A percentile compares a stretch with the other conserved stretches of the same genome.
Conservation (phyloP, 1,140 invertebrate genomes). For the Drepana arcuata region DNA sequence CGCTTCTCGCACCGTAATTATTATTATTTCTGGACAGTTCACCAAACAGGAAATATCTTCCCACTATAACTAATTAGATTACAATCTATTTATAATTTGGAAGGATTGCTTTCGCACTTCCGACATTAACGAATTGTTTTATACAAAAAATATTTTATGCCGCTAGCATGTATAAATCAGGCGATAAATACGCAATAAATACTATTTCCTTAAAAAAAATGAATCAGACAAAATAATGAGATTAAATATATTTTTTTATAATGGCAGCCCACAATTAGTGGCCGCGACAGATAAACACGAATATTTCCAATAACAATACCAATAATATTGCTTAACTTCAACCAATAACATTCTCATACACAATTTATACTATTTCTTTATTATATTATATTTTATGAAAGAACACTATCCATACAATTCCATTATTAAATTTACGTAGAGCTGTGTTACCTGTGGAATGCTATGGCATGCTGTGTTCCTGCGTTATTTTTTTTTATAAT, state of each 20-base stretch:
- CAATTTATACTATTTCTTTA: too few relatives aligned
- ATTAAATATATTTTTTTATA: constrained; percentile 17
- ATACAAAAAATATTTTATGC: constrained; percentile 6
- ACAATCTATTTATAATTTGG: constrained; percentile 11
- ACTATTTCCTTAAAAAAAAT: constrained; percentile 21
- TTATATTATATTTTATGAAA: too few relatives aligned
- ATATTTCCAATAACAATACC: constrained; percentile 26
- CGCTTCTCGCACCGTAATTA: too few relatives aligned
- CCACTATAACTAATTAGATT: constrained; percentile 8
- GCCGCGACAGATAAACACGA: constrained; percentile 11
- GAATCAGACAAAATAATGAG: constrained; percentile 20
- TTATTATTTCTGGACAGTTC: too few relatives aligned
- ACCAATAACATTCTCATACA: too few relatives aligned
- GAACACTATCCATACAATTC: neutral
- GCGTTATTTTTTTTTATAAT: too few relatives aligned
- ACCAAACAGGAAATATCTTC: too few relatives aligned
- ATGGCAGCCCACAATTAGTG: constrained; percentile 12
- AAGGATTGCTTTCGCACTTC: constrained; percentile 9
- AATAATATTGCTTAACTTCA: constrained; percentile 40
- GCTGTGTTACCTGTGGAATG: constrained; percentile 5
- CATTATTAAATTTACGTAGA: too few relatives aligned
- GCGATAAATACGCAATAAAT: constrained; percentile 32
- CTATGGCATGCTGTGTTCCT: too few relatives aligned
- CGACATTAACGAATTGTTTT: constrained; percentile 6
- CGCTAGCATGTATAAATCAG: constrained; percentile 8